Evolutionary conservation across 2,888 invertebrate genomes (phyloP).

Genomic region (Cheilosia vulpina): DNA sequence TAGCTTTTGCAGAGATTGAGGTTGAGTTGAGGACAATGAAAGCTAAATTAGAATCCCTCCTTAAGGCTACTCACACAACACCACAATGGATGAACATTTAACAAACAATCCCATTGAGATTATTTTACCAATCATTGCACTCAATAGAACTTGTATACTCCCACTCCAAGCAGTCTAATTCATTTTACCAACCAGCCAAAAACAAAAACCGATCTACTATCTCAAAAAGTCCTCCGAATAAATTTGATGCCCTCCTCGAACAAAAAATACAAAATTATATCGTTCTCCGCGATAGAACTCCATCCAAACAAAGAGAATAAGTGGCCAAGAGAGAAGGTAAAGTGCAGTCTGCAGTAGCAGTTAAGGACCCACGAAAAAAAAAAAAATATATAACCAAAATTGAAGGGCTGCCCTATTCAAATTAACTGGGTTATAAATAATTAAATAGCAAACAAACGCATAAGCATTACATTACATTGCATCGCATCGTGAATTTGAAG

Average conservation of each 20-base stretch:
- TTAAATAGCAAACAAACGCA: conserved; percentile 65
- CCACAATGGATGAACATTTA: background rate
- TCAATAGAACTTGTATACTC: background rate
- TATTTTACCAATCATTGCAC: too few species aligned
- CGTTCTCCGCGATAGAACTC: background rate
- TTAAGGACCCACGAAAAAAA: conserved; percentile 46
- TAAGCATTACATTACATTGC: conserved; percentile 24
- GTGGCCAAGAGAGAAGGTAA: conserved; percentile 25
- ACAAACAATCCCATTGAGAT: too few species aligned
- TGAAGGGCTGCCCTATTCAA: conserved; percentile 66
- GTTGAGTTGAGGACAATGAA: too few species aligned
- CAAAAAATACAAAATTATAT: conserved; percentile 13
- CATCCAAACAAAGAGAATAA: conserved; percentile 17
- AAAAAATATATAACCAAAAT: conserved; percentile 8
- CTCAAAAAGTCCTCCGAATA: conserved; percentile 43
- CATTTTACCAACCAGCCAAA: background rate
- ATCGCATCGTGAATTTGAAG: conserved; percentile 7
- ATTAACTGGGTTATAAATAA: conserved; percentile 75
- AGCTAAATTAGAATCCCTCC: too few species aligned
- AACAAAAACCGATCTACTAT: conserved; percentile 18
- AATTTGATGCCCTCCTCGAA: conserved; percentile 30
- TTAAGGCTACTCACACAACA: background rate
- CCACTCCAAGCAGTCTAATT: background rate
- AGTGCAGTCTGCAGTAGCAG: conserved; percentile 26
- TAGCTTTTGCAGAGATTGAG: too few species aligned